phyloP scores from a whole-genome alignment of 2,113 vertebrate genomes.

The Struthidea cinerea region DNA sequence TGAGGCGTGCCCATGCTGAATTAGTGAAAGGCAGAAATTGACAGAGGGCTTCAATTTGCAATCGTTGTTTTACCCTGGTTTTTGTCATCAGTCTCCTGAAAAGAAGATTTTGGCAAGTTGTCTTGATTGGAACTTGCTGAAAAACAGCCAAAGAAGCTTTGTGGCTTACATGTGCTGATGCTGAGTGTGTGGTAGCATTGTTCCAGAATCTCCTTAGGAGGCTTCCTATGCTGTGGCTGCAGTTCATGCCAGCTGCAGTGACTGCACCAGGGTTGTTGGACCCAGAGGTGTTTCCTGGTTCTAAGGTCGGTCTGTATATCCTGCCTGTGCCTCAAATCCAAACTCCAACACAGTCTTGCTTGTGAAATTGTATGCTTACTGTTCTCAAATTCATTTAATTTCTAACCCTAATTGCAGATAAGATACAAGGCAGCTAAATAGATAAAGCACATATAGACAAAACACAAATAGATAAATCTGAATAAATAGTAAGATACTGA shows the following conservation, averaged over 20 bases:
- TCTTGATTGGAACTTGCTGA: background rate
- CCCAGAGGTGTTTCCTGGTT: background rate
- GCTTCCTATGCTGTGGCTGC: background rate
- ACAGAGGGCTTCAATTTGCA: background rate
- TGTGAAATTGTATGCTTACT: background rate
- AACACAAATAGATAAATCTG: background rate
- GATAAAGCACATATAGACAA: too few species aligned
- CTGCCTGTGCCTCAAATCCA: background rate
- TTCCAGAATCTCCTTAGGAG: background rate
- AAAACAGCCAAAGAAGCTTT: background rate
- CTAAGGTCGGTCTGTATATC: background rate
- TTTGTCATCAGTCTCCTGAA: background rate
- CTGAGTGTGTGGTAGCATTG: background rate
- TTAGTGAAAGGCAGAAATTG: background rate
- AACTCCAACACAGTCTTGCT: background rate
- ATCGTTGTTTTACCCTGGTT: background rate
- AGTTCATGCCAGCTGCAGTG: background rate
- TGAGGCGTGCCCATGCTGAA: background rate
- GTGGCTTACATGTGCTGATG: background rate
- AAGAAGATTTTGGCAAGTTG: background rate
- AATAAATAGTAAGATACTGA: background rate
- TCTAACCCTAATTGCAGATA: background rate
- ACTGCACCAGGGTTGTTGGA: background rate
- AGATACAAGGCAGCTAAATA: background rate
- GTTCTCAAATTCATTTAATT: background rate